These are phyloP conservation scores for Microctonus hyperodae DNA, from an alignment of 2,888 invertebrate genomes.

Conservation along the genomic window DNA sequence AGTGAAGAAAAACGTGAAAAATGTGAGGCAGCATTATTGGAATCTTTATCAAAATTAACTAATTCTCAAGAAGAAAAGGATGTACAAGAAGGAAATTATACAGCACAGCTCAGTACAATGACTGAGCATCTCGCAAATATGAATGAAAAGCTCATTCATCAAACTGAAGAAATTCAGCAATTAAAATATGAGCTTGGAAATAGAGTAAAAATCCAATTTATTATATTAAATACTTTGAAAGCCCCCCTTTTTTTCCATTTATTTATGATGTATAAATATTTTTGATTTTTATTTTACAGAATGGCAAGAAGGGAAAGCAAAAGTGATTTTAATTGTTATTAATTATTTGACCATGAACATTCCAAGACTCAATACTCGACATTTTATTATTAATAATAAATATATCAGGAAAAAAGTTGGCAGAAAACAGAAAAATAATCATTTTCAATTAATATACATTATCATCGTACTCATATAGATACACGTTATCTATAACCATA, in stretches of 20 bases:
- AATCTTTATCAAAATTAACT: slow-evolving; percentile 53
- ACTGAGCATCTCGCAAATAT: slow-evolving; percentile 79
- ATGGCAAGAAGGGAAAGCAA: slow-evolving; percentile 57
- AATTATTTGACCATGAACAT: slow-evolving; percentile 47
- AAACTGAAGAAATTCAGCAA: slow-evolving; percentile 80
- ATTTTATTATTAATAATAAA: slow-evolving; percentile 48
- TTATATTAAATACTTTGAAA: slow-evolving; percentile 3
- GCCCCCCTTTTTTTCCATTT: background rate
- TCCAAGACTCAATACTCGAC: slow-evolving; percentile 51
- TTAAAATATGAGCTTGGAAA: slow-evolving; percentile 70
- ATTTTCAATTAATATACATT: background rate
- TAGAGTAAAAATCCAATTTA: slow-evolving; percentile 59
- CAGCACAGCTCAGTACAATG: slow-evolving; percentile 77
- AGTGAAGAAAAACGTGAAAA: slow-evolving; percentile 57
- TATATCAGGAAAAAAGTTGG: slow-evolving; percentile 39
- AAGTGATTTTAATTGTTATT: slow-evolving; percentile 43
- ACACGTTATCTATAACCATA: background rate
- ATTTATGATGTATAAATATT: slow-evolving; percentile 2
- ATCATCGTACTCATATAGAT: slow-evolving; percentile 8
- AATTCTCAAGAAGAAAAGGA: slow-evolving; percentile 58
- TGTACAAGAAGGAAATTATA: slow-evolving; percentile 67
- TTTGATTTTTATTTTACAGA: slow-evolving; percentile 48
- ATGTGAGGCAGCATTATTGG: slow-evolving; percentile 52
- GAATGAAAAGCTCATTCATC: slow-evolving; percentile 84
- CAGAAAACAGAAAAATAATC: slow-evolving; percentile 14